Percentiles rank a stretch among this genome's conserved stretches.
Evolutionary conservation across 1,140 invertebrate genomes (phyloP).

Genomic region (Heliconius hermathena): DNA sequence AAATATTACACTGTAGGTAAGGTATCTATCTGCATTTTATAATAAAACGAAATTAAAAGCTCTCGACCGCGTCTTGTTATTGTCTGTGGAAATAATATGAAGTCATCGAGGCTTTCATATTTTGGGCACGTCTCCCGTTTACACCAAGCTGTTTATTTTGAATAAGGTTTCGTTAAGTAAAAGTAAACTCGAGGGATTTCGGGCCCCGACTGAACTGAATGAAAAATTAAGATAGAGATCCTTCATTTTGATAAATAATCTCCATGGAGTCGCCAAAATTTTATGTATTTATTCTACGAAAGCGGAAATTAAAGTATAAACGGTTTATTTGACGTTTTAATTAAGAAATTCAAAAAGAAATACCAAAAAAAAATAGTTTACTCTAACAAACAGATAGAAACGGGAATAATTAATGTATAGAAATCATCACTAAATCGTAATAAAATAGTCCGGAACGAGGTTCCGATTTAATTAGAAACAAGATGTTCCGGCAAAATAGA

Average conservation of each 20-base stretch:
- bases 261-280: background rate
- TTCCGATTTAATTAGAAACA: constrained; percentile 58
- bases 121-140: constrained; percentile 71
- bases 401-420: background rate
- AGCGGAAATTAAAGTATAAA: constrained; percentile 11
- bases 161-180: constrained; percentile 78
- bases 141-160: constrained; percentile 77
- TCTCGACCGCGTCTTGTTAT: constrained; percentile 52
- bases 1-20: constrained; percentile 16
- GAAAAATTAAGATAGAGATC: constrained; percentile 66
- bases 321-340: constrained; percentile 15
- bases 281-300: constrained; percentile 5
- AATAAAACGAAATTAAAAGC: constrained; percentile 38
- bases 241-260: constrained; percentile 8
- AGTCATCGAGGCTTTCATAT: constrained; percentile 62
- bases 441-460: constrained; percentile 43
- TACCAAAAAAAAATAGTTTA: background rate
- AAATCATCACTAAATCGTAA: constrained; percentile 36
- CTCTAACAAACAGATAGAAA: background rate
- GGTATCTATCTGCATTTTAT: constrained; percentile 22
- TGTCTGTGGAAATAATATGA: constrained; percentile 62
- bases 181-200: constrained; percentile 69
- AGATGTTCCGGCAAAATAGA: constrained; percentile 49
- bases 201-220: constrained; percentile 64
- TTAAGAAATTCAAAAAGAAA: constrained; percentile 28